These are phyloP conservation scores for Glyphotaelius pellucidus DNA, from an alignment of 2,888 invertebrate genomes.

Conservation along the genomic window DNA sequence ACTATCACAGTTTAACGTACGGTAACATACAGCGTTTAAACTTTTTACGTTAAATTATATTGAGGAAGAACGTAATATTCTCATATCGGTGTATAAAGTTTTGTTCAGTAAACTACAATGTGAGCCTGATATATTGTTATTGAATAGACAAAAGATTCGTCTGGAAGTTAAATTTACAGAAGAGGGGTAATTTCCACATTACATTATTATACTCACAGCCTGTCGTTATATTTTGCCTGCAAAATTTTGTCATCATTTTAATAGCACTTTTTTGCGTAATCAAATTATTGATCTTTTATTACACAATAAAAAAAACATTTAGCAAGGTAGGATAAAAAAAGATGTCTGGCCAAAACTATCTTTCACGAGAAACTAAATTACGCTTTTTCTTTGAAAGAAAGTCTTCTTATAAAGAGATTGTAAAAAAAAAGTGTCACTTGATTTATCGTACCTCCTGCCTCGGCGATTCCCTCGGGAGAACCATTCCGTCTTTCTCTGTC, in stretches of 20 bases:
- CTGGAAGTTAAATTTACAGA: neutral
- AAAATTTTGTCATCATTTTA: neutral
- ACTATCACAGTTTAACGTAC: neutral
- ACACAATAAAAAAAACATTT: neutral
- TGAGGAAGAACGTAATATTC: neutral
- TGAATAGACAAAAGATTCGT: neutral
- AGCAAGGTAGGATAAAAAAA: neutral
- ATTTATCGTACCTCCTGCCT: constrained; percentile 54
- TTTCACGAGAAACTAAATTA: constrained; percentile 8
- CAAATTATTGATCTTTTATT: neutral
- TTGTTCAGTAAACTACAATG: neutral
- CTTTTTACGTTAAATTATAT: neutral
- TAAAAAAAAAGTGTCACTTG: constrained; percentile 32
- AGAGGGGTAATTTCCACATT: neutral
- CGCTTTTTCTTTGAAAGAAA: neutral
- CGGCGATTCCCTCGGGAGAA: constrained; percentile 44
- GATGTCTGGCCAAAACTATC: neutral
- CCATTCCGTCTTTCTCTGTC: constrained; percentile 38
- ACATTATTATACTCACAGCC: too few relatives aligned
- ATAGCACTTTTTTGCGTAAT: neutral
- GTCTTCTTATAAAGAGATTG: constrained; percentile 23
- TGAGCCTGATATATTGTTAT: neutral
- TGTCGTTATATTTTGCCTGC: too few relatives aligned
- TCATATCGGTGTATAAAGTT: neutral
- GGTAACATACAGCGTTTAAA: neutral